phyloP scores from a whole-genome alignment of 2,113 vertebrate species.

The Nesogale talazaci region DNA sequence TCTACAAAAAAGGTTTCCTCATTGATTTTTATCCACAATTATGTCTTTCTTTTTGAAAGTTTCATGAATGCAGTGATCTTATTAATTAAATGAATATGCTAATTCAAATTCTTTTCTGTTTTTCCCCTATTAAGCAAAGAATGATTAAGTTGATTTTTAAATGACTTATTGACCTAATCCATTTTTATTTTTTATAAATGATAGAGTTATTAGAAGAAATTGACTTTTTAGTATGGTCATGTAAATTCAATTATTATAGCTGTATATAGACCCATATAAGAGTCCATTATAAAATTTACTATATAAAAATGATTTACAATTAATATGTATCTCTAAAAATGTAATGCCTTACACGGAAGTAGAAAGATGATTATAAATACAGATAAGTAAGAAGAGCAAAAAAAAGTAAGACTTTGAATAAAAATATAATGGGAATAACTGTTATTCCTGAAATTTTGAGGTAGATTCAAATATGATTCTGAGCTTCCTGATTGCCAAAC shows the following conservation, averaged over 20 bases:
- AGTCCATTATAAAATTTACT: not conserved
- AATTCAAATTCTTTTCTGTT: no score
- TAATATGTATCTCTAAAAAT: not conserved
- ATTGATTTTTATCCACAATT: not conserved
- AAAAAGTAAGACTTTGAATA: not conserved
- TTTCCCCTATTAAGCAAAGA: not conserved
- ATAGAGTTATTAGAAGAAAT: not conserved
- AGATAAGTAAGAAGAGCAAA: slow-evolving; percentile 20
- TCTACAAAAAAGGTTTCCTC: not conserved
- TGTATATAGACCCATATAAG: not conserved
- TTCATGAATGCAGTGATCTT: slow-evolving; percentile 3
- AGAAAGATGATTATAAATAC: slow-evolving; percentile 25
- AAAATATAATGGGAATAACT: slow-evolving; percentile 19
- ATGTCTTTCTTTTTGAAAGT: slow-evolving; percentile 7
- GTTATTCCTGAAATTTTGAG: not conserved
- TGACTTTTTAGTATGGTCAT: not conserved
- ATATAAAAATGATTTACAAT: not conserved
- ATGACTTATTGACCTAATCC: not conserved
- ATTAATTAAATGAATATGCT: not conserved
- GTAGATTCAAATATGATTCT: slow-evolving; percentile 19
- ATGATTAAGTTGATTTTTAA: not conserved
- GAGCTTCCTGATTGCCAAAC: slow-evolving; percentile 31
- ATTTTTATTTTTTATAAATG: slow-evolving; percentile 33
- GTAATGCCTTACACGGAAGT: not conserved
- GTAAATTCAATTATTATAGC: not conserved